These are phyloP conservation scores for Alauda arvensis DNA, from an alignment of 2,797 vertebrate genomes.

Conservation along the genomic window DNA sequence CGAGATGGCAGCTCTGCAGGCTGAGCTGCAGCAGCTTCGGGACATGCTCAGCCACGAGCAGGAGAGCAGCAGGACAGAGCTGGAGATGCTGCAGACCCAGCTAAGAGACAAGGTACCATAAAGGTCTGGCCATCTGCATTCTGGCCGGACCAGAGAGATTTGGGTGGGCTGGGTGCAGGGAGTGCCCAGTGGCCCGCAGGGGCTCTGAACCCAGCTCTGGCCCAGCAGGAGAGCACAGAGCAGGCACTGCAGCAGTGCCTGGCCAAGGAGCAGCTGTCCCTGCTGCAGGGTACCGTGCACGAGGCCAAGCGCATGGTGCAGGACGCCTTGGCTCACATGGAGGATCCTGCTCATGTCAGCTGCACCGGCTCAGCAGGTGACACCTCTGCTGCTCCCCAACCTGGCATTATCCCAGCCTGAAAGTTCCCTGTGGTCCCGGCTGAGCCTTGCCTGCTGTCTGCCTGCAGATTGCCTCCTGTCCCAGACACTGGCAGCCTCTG, in stretches of 20 bases:
- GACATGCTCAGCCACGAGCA: constrained; percentile 66
- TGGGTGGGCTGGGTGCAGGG: rapidly evolving
- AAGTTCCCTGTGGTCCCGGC: not conserved
- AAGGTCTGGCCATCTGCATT: not conserved
- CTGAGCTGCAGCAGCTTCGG: constrained; percentile 75
- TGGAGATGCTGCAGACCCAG: constrained; percentile 71
- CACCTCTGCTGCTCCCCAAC: not conserved
- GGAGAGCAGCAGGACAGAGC: constrained; percentile 66
- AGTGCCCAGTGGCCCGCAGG: rapidly evolving
- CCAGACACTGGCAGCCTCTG: constrained; percentile 78
- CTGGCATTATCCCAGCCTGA: rapidly evolving
- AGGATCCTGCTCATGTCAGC: constrained; percentile 85
- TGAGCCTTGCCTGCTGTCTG: not conserved
- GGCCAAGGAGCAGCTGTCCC: constrained; percentile 72
- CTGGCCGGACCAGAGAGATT: rapidly evolving
- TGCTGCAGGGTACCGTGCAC: constrained; percentile 72
- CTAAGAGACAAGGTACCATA: constrained; percentile 79
- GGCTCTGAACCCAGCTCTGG: rapidly evolving
- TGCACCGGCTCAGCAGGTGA: constrained; percentile 88
- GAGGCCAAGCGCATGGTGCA: constrained; percentile 83
- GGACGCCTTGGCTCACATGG: constrained; percentile 82
- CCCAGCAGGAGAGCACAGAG: constrained; percentile 75
- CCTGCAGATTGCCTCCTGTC: constrained; percentile 87
- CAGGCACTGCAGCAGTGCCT: constrained; percentile 71
- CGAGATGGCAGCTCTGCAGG: constrained; percentile 64